Base-by-base conservation (phyloP, 1,140 invertebrate genomes). In the Artemia franciscana region DNA sequence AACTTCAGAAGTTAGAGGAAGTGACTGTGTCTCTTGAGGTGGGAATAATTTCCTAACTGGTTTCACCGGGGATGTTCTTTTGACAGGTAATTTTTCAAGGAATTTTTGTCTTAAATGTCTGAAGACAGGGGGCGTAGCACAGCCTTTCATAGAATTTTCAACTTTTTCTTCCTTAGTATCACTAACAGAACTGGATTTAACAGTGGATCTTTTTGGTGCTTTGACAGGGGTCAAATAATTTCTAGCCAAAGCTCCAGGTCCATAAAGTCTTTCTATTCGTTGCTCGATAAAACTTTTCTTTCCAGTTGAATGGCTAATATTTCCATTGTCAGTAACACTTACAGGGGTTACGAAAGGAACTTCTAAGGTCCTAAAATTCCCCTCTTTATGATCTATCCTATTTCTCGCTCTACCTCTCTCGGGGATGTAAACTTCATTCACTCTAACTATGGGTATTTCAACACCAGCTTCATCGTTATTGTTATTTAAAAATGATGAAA, bases 251-350 rank as follows among this genome's bases (percentile, higher is more conserved):
- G 86, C 86, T 24, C 85, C 84, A 0, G 85, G 85, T 0, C 88
- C 88, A 71, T 90, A 91, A 0, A 91, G 71, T 62, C 87, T 76
- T 69, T 91, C 88, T 1, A 91, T 86, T 30, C 86, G 77, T 70
- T 90, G 85, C 70, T 91, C 84, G 26, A 92, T 88, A 65, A 91
- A 87, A 27, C 87, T 90, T 60, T 75, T 75, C 3, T 58, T 24
- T 61, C 23, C 51, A 26, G 26, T 24, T 15, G 58, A 24, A 59
- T 60, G 24, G 26, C 58, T 21, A 26, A 26, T 58, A 26, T 27
- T 23, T 24, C 57, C 12, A 23, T 57, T 27, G 24, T 25, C 25
- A 24, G 24, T 18, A 25, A 39, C 59, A 56, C 30, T 58, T 24
- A 25, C 27, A 60, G 27, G 27, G 57, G 59, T 59, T 27, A 56